phyloP scores from a whole-genome alignment of 2,888 invertebrate genomes.

The Iphiclides podalirius region DNA sequence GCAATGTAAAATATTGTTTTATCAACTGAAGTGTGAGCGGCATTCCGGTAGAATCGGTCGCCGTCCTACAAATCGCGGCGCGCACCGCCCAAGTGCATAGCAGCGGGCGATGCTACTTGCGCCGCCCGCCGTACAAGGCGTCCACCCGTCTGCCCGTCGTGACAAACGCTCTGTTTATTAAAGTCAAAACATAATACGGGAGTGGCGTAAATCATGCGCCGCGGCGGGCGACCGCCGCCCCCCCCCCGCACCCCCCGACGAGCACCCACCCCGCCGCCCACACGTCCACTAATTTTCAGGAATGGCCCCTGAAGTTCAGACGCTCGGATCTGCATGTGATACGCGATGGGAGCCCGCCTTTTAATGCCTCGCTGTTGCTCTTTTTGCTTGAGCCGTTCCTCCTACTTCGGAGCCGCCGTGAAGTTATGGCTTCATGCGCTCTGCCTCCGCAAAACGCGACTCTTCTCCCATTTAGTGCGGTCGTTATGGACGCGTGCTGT shows the following conservation, averaged over 20 bases:
- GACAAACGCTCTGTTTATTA: constrained; percentile 81
- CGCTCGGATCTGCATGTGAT: constrained; percentile 53
- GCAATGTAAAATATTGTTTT: no score
- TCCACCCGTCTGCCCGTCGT: constrained; percentile 47
- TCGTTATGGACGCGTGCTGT: no score
- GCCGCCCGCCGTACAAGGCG: constrained; percentile 35
- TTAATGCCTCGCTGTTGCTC: not conserved
- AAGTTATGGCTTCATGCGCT: not conserved
- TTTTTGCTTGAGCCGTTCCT: not conserved
- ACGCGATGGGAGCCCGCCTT: constrained; percentile 24
- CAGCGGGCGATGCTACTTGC: not conserved
- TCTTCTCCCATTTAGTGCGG: no score
- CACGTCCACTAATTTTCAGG: constrained; percentile 74
- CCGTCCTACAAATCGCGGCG: no score
- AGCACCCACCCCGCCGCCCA: constrained; percentile 39
- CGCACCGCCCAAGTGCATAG: not conserved
- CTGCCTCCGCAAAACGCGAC: no score
- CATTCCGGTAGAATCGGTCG: no score
- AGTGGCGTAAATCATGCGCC: constrained; percentile 82
- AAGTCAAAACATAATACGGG: constrained; percentile 83
- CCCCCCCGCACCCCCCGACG: constrained; percentile 33
- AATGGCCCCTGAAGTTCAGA: constrained; percentile 69
- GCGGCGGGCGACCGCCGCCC: constrained; percentile 40
- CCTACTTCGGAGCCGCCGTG: no score
- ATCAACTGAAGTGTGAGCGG: no score